phyloP scores from a whole-genome alignment of 2,113 vertebrate genomes.

The Pteropus alecto region DNA sequence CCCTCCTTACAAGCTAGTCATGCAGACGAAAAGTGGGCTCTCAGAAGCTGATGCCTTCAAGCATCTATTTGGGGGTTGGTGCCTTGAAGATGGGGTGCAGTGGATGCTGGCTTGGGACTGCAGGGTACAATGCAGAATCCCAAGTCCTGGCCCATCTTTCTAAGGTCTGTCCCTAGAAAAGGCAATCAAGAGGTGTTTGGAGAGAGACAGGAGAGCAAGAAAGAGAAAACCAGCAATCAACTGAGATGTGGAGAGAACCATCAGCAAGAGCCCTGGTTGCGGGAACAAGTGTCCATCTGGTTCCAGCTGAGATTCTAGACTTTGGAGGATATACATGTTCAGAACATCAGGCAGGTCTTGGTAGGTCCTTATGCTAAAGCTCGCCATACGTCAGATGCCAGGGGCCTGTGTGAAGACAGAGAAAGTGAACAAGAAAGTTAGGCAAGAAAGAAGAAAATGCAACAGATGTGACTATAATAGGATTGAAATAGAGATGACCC shows the following conservation, averaged over 20 bases:
- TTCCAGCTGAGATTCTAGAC: neutral
- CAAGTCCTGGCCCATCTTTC: neutral
- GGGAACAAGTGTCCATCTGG: neutral
- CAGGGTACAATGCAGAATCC: neutral
- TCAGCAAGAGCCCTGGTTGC: neutral
- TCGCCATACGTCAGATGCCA: conserved; percentile 75
- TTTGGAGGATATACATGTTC: neutral
- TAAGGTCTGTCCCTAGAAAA: conserved; percentile 62
- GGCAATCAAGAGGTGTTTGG: conserved; percentile 40
- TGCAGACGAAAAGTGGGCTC: conserved; percentile 55
- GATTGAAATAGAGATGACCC: neutral
- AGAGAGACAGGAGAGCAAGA: conserved; percentile 42
- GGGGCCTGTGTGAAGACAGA: conserved; percentile 82
- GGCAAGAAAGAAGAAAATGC: neutral
- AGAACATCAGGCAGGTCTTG: conserved; percentile 57
- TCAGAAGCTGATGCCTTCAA: neutral
- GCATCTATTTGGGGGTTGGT: neutral
- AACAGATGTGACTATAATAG: neutral
- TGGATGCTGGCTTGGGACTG: neutral
- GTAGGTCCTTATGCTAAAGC: conserved; percentile 77
- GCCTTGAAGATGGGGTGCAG: neutral
- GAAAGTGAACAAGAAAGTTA: conserved; percentile 60
- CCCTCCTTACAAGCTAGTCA: conserved; percentile 61
- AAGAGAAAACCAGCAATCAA: neutral
- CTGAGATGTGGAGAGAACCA: neutral